A percentile compares a stretch with the other conserved stretches of the same genome.
These are phyloP conservation scores for Tricholaema leucomelas DNA, from an alignment of 2,113 vertebrate species.

Conservation along the genomic window DNA sequence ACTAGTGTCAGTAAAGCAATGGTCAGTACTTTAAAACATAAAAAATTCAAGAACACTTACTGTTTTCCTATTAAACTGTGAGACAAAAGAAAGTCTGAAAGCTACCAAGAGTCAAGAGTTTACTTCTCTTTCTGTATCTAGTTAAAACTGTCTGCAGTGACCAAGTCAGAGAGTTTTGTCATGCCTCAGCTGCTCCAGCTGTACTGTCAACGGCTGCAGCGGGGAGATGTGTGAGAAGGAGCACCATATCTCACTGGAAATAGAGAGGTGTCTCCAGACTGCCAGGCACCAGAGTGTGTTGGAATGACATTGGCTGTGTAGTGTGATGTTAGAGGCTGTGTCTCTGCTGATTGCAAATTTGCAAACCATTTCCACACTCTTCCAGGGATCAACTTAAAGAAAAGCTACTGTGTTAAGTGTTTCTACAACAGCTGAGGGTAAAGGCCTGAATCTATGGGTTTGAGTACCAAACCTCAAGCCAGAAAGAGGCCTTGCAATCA, in stretches of 20 bases:
- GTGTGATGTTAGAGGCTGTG: neutral
- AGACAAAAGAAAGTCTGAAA: neutral
- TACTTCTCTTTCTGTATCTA: neutral
- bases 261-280: neutral
- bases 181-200: neutral
- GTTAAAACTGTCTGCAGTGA: neutral
- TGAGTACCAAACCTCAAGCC: neutral
- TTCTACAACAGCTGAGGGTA: neutral
- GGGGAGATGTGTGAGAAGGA: neutral
- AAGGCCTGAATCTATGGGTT: neutral
- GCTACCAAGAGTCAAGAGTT: neutral
- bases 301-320: neutral
- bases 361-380: neutral
- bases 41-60: neutral
- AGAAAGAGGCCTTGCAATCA: neutral
- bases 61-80: conserved; percentile 7
- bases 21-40: neutral
- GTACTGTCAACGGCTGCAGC: neutral
- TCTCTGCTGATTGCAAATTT: neutral
- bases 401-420: neutral
- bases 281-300: neutral
- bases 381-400: neutral
- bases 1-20: neutral
- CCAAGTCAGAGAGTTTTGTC: neutral
- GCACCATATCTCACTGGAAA: neutral